Conservation (phyloP, 2,113 vertebrate genomes). For the Pardalotus punctatus region DNA sequence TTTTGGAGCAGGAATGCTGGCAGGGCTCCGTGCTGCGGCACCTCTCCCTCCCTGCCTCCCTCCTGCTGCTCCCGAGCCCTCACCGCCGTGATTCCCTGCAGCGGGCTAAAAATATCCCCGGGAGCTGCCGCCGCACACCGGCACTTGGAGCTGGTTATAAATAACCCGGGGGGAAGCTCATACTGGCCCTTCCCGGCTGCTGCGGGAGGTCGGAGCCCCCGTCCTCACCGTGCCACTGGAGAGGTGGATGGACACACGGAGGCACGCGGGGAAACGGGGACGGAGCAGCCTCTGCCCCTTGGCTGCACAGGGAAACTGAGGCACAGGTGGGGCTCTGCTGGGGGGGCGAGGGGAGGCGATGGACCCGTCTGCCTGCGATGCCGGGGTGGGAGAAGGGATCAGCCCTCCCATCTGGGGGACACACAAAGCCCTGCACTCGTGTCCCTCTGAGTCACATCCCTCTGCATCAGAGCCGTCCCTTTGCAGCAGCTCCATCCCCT, state of each 20-base stretch:
- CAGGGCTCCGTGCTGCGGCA: not conserved
- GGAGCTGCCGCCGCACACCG: constrained; percentile 40
- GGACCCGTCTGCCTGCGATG: fast-evolving
- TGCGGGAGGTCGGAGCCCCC: not conserved
- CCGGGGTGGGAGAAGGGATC: fast-evolving
- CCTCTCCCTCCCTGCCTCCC: not conserved
- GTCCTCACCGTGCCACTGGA: not conserved
- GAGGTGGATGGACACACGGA: not conserved
- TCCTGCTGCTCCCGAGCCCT: not conserved
- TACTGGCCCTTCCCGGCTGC: not conserved
- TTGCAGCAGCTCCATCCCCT: not conserved
- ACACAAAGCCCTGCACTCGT: not conserved
- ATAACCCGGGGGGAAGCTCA: not conserved
- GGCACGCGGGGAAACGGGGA: not conserved
- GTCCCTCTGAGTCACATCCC: not conserved
- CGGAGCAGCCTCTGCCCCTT: not conserved
- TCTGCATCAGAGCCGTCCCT: not conserved
- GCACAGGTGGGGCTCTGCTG: not conserved
- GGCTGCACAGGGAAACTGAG: not conserved
- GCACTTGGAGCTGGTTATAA: not conserved
- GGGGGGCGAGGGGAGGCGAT: fast-evolving
- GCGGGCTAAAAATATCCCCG: constrained; percentile 58
- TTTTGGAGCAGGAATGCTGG: not conserved
- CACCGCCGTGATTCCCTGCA: constrained; percentile 31
- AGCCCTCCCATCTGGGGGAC: no score